Percentiles rank a stretch among this genome's conserved stretches.
These are phyloP conservation scores for Molossus molossus DNA, from an alignment of 2,797 vertebrate genomes.

Conservation along the genomic window DNA sequence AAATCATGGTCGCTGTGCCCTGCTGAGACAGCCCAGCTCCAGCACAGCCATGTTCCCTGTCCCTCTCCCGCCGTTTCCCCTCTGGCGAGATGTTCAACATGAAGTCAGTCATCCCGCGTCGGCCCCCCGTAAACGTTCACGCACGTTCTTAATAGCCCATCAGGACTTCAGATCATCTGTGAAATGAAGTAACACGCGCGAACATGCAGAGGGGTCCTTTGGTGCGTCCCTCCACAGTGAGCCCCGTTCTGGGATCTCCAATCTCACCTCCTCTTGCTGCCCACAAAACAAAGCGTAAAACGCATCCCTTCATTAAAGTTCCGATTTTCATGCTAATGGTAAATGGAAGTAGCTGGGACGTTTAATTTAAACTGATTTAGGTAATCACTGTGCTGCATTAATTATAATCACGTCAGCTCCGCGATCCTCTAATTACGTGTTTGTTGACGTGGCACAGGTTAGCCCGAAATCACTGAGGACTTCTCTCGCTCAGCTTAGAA, in stretches of 20 bases:
- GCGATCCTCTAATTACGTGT: conserved; percentile 77
- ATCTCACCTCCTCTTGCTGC: conserved; percentile 68
- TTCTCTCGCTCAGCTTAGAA: conserved; percentile 64
- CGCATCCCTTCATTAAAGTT: conserved; percentile 53
- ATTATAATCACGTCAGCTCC: conserved; percentile 77
- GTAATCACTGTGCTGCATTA: conserved; percentile 76
- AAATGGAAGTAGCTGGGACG: conserved; percentile 71
- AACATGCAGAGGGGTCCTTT: conserved; percentile 10
- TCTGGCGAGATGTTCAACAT: not conserved
- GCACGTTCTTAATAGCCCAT: conserved; percentile 59
- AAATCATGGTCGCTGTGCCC: conserved; percentile 65
- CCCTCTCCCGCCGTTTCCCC: not conserved
- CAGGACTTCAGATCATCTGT: conserved; percentile 38
- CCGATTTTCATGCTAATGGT: conserved; percentile 65
- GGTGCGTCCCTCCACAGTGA: conserved; percentile 73
- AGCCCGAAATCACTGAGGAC: conserved; percentile 35
- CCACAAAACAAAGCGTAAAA: conserved; percentile 73
- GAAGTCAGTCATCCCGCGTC: not conserved
- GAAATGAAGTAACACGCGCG: conserved; percentile 48
- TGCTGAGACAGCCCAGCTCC: not conserved
- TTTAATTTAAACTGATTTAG: conserved; percentile 83
- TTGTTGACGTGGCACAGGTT: conserved; percentile 69
- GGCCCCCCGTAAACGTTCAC: not conserved
- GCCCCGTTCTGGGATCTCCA: conserved; percentile 71
- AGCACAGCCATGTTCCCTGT: not conserved